Evolutionary conservation across 2,113 vertebrate genomes (phyloP), one percentile per base, ranked within the genome.

Genomic region (Onychostoma macrolepis): DNA sequence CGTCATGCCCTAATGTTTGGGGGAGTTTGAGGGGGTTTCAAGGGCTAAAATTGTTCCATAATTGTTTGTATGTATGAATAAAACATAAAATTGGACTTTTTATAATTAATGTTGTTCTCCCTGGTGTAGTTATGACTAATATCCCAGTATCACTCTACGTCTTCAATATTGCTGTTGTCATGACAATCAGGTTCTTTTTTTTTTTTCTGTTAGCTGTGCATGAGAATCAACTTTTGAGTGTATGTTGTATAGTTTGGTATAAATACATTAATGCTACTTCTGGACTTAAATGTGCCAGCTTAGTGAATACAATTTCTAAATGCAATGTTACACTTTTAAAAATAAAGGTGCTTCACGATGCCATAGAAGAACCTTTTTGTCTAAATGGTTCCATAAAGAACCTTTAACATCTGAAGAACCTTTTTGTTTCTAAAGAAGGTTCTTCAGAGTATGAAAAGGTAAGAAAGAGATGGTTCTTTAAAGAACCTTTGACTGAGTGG

Each of bases 81-180:
- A 75, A 43, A 4, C 41, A 26, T 26, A 17, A n/a, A 75, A 24
- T 11, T 11, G 0, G 33, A 11, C 36, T 24, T 38, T 72, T 72
- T 72, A 72, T 38, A 72, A 41, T 38, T 41, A 72, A 24, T 72
- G 69, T 41, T 72, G 69, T 41, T 72, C 33, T 72, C 19, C 19
- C 36, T 41, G 3, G 67, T 71, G 33, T 38, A 72, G 33, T 72
- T 38, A 72, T 72, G 69, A 72, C 69, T 71, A 21, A 71, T 71
- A 11, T 71, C 8, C 36, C 65, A 67, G 19, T 36, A 9, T 72
- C 69, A 41, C 36, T 71, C 8, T 71, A 4, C 33, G 4, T 38
- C 67, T 71, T 71, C 17, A 72, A 24, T 72, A 72, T 72, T 72
- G 4, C 36, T 38, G 69, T 72, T 72, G 69, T 72, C 69, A 72